Base-by-base conservation (phyloP, 2,888 invertebrate genomes). In the Lymantria monacha region DNA sequence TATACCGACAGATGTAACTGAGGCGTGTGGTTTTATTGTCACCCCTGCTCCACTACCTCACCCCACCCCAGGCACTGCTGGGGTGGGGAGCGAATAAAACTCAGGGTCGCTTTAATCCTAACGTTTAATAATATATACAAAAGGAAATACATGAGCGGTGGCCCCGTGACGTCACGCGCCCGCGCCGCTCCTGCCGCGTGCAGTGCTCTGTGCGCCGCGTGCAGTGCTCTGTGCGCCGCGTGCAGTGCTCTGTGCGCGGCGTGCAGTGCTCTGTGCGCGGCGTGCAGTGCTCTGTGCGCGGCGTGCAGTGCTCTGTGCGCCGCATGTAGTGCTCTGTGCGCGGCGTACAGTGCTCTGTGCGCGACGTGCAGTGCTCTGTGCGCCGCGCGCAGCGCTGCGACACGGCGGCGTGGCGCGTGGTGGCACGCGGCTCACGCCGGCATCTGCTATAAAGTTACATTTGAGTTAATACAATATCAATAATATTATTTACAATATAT, bases 71-170 rank as follows among this genome's bases (percentile, higher is more conserved):
- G 9, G 7, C 33, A 33, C 33, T 8, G 15, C 31, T 2, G 11
- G 9, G n/a, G 10, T 3, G 9, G n/a, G 10, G 33, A 8, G 33
- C 33, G 22, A 33, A 33, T 33, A 33, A 33, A 33, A 33, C 33
- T 10, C 33, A 2, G 13, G 30, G 38, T 9, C 22, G 37, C 22
- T 79, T 81, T 74, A 79, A 81, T 78, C 81, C 83, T 85, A 84
- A 74, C 64, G 83, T 85, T 66, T 67, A 66, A 66, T 85, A 86
- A 83, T 86, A 85, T 85, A 85, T 84, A 86, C 85, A 86, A 85
- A 85, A 83, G 76, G 80, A 81, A 82, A 83, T 82, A 76, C 76
- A 77, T 68, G 66, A 59, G 65, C 66, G 50, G 51, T 53, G 57
- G 52, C 22, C 22, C 22, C 22, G 22, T 22, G 22, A 22, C 22